phyloP scores from a whole-genome alignment of 2,797 vertebrate genomes.

The Bucorvus abyssinicus region DNA sequence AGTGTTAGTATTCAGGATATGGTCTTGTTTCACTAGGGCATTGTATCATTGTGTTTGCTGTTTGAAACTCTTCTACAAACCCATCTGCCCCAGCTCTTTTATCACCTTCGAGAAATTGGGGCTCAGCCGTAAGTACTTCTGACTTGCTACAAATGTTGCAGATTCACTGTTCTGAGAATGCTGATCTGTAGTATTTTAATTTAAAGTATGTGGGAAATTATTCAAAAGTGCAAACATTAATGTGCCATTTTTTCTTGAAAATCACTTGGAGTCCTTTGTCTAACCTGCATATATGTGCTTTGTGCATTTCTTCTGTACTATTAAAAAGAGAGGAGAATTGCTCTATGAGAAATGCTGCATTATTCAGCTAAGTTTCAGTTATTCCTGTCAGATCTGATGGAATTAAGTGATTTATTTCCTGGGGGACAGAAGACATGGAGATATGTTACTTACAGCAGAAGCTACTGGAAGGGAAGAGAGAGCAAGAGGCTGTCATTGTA shows the following conservation, averaged over 20 bases:
- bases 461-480: not conserved
- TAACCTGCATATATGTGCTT: not conserved
- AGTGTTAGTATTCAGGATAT: constrained; percentile 16
- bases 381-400: not conserved
- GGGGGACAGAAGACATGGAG: not conserved
- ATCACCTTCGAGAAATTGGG: constrained; percentile 92
- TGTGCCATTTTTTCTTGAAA: not conserved
- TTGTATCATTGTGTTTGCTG: constrained; percentile 93
- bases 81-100: constrained; percentile 95
- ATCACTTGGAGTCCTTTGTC: not conserved
- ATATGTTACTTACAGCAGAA: not conserved
- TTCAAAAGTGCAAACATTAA: not conserved
- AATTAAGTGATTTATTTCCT: not conserved
- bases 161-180: not conserved
- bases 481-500: not conserved
- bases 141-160: not conserved
- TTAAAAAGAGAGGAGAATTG: not conserved
- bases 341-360: not conserved
- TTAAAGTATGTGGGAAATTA: not conserved
- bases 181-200: not conserved
- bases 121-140: constrained; percentile 92
- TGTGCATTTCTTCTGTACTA: not conserved
- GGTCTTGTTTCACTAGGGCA: constrained; percentile 82
- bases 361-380: not conserved
- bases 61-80: constrained; percentile 95